Base-by-base conservation (phyloP, 2,797 vertebrate genomes). In the Intellagama lesueurii region DNA sequence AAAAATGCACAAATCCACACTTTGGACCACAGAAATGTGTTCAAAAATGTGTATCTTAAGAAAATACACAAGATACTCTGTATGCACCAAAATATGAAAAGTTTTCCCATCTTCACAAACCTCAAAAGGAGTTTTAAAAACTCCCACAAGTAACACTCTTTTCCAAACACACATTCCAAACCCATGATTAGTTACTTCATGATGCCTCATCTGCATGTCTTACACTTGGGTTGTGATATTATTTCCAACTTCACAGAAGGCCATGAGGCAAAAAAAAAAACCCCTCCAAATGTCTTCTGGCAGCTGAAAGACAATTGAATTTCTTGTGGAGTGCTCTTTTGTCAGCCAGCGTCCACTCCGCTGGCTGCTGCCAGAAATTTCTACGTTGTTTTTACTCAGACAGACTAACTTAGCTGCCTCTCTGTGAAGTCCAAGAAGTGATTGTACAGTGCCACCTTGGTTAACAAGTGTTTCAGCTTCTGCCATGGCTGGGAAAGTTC, bases 401-500 rank as follows among this genome's bases (percentile, higher is more conserved):
- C 7, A 47, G n/a, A 40, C 9, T 26, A 30, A 30, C 1, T 2
- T 6, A 9, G 73, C 56, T 19, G 16, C 7, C 40, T 8, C 7
- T 40, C 73, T 78, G 16, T 30, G 32, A 84, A 78, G 75, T 7
- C 30, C n/a, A 87, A 11, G 16, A 87, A 90, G 1, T 16, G 70
- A 52, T 12, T 70, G 28, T 35, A 87, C 22, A 90, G 19, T 81
- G 28, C 49, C 26, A 24, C 14, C 40, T 7, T 84, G 3, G 32
- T 79, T 26, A 77, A 47, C 35, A 88, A 88, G 22, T 14, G 35
- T 40, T 90, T 91, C 52, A 3, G 82, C 22, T 66, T 92, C 66
- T 92, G 85, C 9, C 75, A 73, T 68, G n/a, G 24, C 81, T 90
- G 83, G 60, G 91, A 88, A 88, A 30, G 9, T 76, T 87, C 78